phyloP scores from a whole-genome alignment of 2,797 vertebrate genomes.

The Sebastes taczanowskii region DNA sequence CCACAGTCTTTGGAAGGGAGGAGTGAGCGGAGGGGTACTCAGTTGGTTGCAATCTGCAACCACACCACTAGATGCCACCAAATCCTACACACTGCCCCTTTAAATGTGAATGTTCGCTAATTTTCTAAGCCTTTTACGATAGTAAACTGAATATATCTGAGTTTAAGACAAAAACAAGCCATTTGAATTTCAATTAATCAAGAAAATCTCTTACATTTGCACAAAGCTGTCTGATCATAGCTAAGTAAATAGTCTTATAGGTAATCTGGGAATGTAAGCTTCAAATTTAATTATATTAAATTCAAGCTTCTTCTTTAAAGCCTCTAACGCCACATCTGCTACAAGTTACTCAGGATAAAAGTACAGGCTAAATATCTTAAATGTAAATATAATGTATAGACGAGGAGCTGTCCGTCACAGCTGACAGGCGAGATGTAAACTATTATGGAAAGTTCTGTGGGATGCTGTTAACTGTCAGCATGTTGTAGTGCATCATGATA shows the following conservation, averaged over 20 bases:
- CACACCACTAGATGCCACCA: no score
- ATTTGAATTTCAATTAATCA: background rate
- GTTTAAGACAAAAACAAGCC: background rate
- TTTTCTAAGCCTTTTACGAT: no score
- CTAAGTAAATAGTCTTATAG: constrained; percentile 12
- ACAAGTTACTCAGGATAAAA: background rate
- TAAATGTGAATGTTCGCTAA: background rate
- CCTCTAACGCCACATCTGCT: constrained; percentile 1
- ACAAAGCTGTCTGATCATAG: constrained; percentile 22
- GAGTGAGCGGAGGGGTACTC: no score
- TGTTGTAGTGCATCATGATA: constrained; percentile 10
- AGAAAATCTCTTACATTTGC: background rate
- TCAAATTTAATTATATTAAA: constrained; percentile 40
- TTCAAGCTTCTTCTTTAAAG: constrained; percentile 34
- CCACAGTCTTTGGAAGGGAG: no score
- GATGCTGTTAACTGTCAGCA: constrained; percentile 18
- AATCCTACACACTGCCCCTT: background rate
- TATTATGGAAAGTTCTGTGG: background rate
- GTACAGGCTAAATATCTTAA: background rate
- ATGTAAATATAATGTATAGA: background rate
- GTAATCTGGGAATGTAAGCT: constrained; percentile 34
- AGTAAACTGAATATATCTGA: background rate
- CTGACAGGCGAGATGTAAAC: background rate
- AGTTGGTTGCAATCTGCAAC: no score
- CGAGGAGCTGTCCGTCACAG: background rate